Conservation (phyloP, 2,888 invertebrate species). For the Lydus trimaculatus region DNA sequence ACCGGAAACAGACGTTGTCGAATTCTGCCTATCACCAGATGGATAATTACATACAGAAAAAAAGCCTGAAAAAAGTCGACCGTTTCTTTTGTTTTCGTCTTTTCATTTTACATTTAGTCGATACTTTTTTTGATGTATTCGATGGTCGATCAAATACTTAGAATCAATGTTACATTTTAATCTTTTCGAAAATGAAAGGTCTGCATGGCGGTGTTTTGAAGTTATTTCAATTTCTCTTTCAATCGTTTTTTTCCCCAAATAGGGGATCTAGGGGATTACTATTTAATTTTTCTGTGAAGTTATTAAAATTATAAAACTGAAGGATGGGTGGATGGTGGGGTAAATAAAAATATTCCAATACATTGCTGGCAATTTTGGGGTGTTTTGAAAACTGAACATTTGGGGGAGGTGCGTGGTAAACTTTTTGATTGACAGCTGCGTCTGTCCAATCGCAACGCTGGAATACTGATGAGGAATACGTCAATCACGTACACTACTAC, state of each 20-base stretch:
- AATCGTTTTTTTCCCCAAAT: constrained; percentile 45
- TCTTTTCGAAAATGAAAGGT: not conserved
- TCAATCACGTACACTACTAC: constrained; percentile 68
- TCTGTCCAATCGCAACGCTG: constrained; percentile 79
- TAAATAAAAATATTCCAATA: constrained; percentile 61
- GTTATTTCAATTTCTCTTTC: constrained; percentile 59
- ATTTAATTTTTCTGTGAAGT: constrained; percentile 60
- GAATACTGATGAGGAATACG: constrained; percentile 79
- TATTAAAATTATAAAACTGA: constrained; percentile 54
- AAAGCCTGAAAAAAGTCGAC: not conserved
- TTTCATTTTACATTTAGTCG: not conserved
- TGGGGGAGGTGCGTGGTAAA: constrained; percentile 60
- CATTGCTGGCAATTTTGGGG: constrained; percentile 52
- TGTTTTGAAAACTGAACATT: constrained; percentile 42
- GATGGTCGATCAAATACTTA: not conserved
- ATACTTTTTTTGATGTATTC: not conserved
- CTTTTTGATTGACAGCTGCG: constrained; percentile 81
- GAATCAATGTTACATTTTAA: constrained; percentile 2
- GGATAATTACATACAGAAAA: constrained; percentile 1
- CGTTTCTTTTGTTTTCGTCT: constrained; percentile 4
- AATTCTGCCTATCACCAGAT: constrained; percentile 11
- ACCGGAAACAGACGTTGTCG: constrained; percentile 10
- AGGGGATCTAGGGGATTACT: constrained; percentile 51
- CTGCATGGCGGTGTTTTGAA: constrained; percentile 18
- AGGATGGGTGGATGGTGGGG: constrained; percentile 29